phyloP scores from a whole-genome alignment of 1,140 invertebrate species.

The Papilio aristodemus region DNA sequence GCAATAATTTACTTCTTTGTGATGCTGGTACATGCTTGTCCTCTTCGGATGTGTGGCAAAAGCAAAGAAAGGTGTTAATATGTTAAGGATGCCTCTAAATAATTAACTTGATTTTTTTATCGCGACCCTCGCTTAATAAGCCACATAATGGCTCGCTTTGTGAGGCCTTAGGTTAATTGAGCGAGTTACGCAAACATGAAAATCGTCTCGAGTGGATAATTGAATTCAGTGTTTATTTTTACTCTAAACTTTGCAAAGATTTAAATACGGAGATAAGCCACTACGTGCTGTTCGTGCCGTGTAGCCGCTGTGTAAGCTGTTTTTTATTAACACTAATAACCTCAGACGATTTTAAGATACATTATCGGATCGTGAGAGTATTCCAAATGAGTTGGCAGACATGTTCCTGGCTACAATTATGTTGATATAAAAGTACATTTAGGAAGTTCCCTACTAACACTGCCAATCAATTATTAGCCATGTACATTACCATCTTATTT shows the following conservation, averaged over 20 bases:
- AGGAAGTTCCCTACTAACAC: too few relatives aligned
- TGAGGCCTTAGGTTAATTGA: constrained; percentile 27
- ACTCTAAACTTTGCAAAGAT: constrained; percentile 1
- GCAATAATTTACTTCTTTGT: too few relatives aligned
- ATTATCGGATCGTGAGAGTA: neutral
- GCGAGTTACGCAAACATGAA: constrained; percentile 25
- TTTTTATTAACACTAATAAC: neutral
- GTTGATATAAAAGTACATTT: too few relatives aligned
- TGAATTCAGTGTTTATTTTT: constrained; percentile 24
- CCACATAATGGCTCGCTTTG: constrained; percentile 12
- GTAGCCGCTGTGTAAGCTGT: neutral
- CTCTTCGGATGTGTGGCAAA: too few relatives aligned
- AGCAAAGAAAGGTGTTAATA: too few relatives aligned
- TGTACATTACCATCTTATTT: too few relatives aligned
- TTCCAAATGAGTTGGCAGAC: too few relatives aligned
- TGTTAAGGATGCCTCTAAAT: too few relatives aligned
- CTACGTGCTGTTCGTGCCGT: neutral
- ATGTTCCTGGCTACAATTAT: too few relatives aligned
- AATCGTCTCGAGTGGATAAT: constrained; percentile 28
- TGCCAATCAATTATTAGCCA: too few relatives aligned
- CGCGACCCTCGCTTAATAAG: neutral
- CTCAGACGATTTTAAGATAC: neutral
- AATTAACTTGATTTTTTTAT: neutral
- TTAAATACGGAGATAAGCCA: constrained; percentile 7
- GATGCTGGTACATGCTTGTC: too few relatives aligned